Base-by-base conservation (phyloP, 1,140 invertebrate species). In the Polypedilum vanderplanki region DNA sequence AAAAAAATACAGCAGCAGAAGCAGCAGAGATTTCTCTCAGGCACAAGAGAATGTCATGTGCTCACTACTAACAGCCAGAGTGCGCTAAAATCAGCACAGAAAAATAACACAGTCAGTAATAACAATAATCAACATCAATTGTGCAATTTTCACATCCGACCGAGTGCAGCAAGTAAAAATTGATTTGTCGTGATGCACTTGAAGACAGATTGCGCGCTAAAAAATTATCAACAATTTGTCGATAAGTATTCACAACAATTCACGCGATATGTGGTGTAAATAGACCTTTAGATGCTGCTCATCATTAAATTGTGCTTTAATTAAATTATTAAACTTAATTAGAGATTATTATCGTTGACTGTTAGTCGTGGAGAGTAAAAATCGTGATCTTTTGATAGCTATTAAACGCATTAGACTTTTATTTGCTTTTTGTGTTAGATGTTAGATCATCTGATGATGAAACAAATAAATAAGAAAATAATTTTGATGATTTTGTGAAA, bases 301-400 rank as follows among this genome's bases (percentile, higher is more conserved):
- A 33, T 57, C 46, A 57, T n/a, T 12, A 3, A 57, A 12, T 15
- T n/a, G 46, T n/a, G 46, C 46, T 57, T 33, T 57, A 57, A 57
- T 57, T 57, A 57, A 57, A 57, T 57, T 57, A 57, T 57, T 57
- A 57, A n/a, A 57, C 46, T 57, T 33, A 57, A 57, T 57, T 57
- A 57, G 12, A 57, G 12, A 57, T 57, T 12, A 57, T 57, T n/a
- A 57, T 57, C 46, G 10, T 33, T 33, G 46, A 57, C 46, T n/a
- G 46, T 33, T 33, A 33, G 24, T 33, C 24, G 24, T 33, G 24
- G 24, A 33, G 24, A 57, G 12, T 57, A 12, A 15, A 15, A 57
- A 57, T 57, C 46, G 46, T 57, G 46, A 57, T 57, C 46, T 57
- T 33, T 33, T 33, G 24, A 57, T 57, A 12, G 12, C 46, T n/a